Evolutionary conservation across 2,888 invertebrate species (phyloP), one percentile per base, ranked within the genome.

Genomic region (Cephonodes hylas): DNA sequence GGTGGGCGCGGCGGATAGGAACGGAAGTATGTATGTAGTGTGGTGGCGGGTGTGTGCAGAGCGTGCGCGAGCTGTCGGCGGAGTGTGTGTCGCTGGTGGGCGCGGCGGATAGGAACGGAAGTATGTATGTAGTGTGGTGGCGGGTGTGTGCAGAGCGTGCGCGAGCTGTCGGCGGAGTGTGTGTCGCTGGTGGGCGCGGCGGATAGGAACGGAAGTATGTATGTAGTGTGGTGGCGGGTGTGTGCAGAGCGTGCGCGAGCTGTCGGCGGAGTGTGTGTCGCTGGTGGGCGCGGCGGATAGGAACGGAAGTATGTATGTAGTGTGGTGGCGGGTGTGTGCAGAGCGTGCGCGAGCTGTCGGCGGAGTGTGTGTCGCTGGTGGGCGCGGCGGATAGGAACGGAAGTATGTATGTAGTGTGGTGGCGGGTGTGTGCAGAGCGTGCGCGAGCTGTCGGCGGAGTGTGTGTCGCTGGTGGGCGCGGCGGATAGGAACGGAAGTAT

Each of bases 331-430:
- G n/a, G 38, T 56, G 48, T 34, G 60, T n/a, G 18, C 10, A 59
- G 57, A 4, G 10, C 18, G 38, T 15, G 4, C 38, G 38, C 38
- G 15, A n/a, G n/a, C n/a, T n/a, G n/a, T n/a, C 20, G 42, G 13
- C 44, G 34, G 22, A 3, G 6, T 18, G 62, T 22, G 61, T 2
- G 64, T 59, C 1, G n/a, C 20, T 10, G 38, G 13, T 5, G 23
- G 25, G 58, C 42, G 44, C 18, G 18, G 3, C 38, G 1, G n/a
- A n/a, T n/a, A n/a, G n/a, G n/a, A n/a, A n/a, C n/a, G n/a, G n/a
- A n/a, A n/a, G n/a, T n/a, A n/a, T n/a, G 8, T 38, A 38, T 18
- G 10, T 65, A 63, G 22, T 61, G 42, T 22, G 65, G 62, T 4
- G 59, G 38, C 13, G n/a, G n/a, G 38, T 56, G 48, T 34, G 60